Evolutionary conservation across 2,797 vertebrate genomes (phyloP).

Genomic region (Pagetopsis macropterus): DNA sequence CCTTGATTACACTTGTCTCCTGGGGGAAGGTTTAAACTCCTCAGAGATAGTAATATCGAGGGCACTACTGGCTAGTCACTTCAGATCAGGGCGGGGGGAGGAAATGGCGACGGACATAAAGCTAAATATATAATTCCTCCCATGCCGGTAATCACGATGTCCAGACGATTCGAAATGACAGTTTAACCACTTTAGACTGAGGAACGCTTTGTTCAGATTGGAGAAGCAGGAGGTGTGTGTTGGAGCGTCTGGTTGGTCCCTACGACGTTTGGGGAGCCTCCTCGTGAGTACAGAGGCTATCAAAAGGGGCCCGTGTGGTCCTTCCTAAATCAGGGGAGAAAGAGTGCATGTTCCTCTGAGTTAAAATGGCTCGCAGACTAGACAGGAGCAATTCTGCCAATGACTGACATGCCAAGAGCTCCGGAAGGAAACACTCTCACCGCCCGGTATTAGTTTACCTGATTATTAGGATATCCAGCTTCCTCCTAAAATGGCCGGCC

Average conservation of each 20-base stretch:
- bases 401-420: slow-evolving; percentile 82
- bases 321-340: slow-evolving; percentile 73
- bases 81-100: slow-evolving; percentile 88
- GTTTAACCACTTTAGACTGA: slow-evolving; percentile 92
- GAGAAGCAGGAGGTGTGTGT: slow-evolving; percentile 67
- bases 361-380: slow-evolving; percentile 84
- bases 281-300: slow-evolving; percentile 55
- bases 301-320: slow-evolving; percentile 62
- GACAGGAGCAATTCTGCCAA: slow-evolving; percentile 84
- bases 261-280: slow-evolving; percentile 60
- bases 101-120: slow-evolving; percentile 93
- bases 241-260: slow-evolving; percentile 69
- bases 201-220: slow-evolving; percentile 77
- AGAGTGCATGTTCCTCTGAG: slow-evolving; percentile 80
- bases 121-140: slow-evolving; percentile 89
- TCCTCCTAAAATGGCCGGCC: slow-evolving; percentile 69
- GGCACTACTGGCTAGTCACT: slow-evolving; percentile 83
- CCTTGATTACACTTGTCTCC: slow-evolving; percentile 82
- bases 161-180: slow-evolving; percentile 90
- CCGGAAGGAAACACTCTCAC: slow-evolving; percentile 89
- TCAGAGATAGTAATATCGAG: slow-evolving; percentile 80
- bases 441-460: slow-evolving; percentile 86
- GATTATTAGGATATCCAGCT: slow-evolving; percentile 91
- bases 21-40: slow-evolving; percentile 75
- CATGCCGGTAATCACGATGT: slow-evolving; percentile 90